Conservation (phyloP, 2,797 vertebrate species). For the Orestias chungarensis region DNA sequence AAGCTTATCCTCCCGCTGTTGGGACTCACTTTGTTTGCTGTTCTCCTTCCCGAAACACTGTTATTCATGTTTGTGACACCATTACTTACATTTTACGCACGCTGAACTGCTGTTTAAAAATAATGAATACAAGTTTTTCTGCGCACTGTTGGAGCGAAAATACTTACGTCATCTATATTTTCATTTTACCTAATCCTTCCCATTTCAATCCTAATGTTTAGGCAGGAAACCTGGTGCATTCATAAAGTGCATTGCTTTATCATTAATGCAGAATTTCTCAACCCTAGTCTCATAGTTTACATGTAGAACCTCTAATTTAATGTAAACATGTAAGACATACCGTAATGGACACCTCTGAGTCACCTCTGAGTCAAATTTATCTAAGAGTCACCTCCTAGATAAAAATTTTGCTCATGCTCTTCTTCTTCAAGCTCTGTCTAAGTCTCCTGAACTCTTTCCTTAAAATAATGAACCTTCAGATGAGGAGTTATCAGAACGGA, state of each 20-base stretch:
- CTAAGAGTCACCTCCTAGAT: too few species aligned
- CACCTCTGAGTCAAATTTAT: too few species aligned
- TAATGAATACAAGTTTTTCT: background rate
- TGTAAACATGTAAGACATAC: background rate
- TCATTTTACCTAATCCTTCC: background rate
- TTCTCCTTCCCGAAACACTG: slow-evolving; percentile 27
- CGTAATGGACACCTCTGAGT: too few species aligned
- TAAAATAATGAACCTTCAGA: background rate
- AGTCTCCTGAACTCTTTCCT: background rate
- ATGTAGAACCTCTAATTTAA: background rate
- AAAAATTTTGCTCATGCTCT: too few species aligned
- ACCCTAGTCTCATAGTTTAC: background rate
- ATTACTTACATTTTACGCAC: slow-evolving; percentile 17
- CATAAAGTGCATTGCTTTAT: background rate
- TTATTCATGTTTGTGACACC: slow-evolving; percentile 23
- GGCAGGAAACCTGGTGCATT: background rate
- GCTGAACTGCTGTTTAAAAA: background rate
- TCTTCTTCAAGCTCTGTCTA: background rate
- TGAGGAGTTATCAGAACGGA: background rate
- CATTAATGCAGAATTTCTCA: background rate
- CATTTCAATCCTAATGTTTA: background rate
- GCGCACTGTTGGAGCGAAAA: background rate
- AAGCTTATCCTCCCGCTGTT: slow-evolving; percentile 29
- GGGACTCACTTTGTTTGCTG: background rate
- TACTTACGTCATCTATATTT: background rate